These are phyloP conservation scores for Echinarachnius parma DNA, from an alignment of 53 echinoderm and acorn worm genomes.

Conservation along the genomic window DNA sequence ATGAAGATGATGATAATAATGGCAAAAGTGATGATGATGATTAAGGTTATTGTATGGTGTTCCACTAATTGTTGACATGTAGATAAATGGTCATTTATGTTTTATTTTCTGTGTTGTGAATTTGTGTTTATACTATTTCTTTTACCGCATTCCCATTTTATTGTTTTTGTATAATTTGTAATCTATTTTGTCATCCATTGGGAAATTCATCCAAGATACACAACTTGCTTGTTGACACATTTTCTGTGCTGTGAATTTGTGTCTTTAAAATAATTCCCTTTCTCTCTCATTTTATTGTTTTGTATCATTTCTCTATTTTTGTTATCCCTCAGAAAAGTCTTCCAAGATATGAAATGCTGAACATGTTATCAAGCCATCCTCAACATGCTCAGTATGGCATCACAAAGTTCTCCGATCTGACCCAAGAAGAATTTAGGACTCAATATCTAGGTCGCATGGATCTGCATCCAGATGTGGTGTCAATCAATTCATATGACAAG, in stretches of 20 bases:
- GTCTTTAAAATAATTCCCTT: too few species aligned
- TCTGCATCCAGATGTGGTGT: too few species aligned
- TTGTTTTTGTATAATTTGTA: not conserved
- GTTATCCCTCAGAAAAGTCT: conserved; percentile 74
- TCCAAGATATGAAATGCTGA: conserved; percentile 55
- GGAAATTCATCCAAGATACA: not conserved
- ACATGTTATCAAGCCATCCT: conserved; percentile 39
- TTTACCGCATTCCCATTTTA: too few species aligned
- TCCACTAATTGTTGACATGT: too few species aligned
- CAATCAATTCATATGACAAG: too few species aligned
- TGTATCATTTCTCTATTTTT: not conserved
- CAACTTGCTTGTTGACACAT: not conserved
- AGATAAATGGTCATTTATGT: too few species aligned
- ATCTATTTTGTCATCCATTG: not conserved
- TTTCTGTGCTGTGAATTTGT: not conserved
- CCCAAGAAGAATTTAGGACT: conserved; percentile 67
- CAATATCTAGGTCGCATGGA: conserved; percentile 47
- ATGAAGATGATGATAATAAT: too few species aligned
- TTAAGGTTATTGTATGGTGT: too few species aligned
- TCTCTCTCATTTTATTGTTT: too few species aligned
- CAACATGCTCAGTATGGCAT: conserved; percentile 79
- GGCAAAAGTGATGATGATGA: too few species aligned
- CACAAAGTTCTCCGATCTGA: conserved; percentile 85
- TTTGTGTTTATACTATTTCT: too few species aligned
- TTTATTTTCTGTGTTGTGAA: too few species aligned